Evolutionary conservation across 2,888 invertebrate species (phyloP).

Genomic region (Nebria brevicollis): DNA sequence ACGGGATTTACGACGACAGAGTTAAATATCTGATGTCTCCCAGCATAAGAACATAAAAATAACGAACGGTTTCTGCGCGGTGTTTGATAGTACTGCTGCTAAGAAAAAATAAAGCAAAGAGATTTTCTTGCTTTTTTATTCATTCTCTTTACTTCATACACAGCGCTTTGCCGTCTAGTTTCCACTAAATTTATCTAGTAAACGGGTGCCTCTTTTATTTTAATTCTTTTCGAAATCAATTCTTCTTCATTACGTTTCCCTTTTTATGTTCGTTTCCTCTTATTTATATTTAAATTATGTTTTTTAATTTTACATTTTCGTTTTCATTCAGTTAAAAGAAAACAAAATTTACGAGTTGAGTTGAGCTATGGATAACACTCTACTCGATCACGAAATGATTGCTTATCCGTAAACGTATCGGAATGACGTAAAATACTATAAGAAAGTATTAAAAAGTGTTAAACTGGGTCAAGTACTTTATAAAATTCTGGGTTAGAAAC

Average conservation of each 20-base stretch:
- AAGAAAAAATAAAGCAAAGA: not conserved
- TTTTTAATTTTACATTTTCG: no score
- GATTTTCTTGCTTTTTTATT: not conserved
- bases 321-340: no score
- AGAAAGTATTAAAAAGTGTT: not conserved
- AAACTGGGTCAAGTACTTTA: not conserved
- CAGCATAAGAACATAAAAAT: slow-evolving; percentile 19
- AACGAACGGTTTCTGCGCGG: slow-evolving; percentile 27
- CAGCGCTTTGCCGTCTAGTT: not conserved
- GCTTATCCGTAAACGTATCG: not conserved
- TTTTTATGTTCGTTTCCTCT: not conserved
- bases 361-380: no score
- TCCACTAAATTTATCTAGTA: slow-evolving; percentile 12
- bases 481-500: not conserved
- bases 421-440: not conserved
- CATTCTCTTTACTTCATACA: slow-evolving; percentile 4
- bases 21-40: slow-evolving; percentile 40
- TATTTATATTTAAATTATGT: no score
- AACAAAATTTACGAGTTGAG: no score
- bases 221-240: not conserved
- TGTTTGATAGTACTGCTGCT: slow-evolving; percentile 10
- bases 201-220: slow-evolving; percentile 5
- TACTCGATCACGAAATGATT: not conserved
- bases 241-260: not conserved
- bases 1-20: slow-evolving; percentile 40